phyloP scores from a whole-genome alignment of 2,797 vertebrate genomes.

The Macropodus opercularis region DNA sequence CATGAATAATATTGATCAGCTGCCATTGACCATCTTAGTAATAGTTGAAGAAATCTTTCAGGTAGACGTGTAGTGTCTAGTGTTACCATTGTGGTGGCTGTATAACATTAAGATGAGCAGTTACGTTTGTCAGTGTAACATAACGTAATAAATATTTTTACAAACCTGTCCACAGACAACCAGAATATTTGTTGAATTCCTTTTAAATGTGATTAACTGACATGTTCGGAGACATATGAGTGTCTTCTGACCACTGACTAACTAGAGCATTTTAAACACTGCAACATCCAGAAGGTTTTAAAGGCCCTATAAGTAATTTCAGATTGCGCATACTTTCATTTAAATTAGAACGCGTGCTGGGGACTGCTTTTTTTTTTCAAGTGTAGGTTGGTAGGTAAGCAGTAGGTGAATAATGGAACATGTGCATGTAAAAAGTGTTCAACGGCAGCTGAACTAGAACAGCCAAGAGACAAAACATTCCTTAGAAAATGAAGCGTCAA shows the following conservation, averaged over 20 bases:
- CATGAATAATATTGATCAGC: not conserved
- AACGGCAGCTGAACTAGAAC: too few relatives aligned
- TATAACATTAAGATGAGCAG: not conserved
- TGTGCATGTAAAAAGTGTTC: too few relatives aligned
- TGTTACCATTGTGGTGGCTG: not conserved
- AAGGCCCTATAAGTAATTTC: too few relatives aligned
- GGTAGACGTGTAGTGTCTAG: not conserved
- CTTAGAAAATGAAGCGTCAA: too few relatives aligned
- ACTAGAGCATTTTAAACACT: not conserved
- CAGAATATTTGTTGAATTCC: not conserved
- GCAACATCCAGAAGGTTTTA: too few relatives aligned
- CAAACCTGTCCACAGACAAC: slow-evolving; percentile 3
- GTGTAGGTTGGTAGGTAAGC: too few relatives aligned
- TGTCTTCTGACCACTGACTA: not conserved
- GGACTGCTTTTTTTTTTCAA: too few relatives aligned
- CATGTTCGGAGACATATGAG: not conserved
- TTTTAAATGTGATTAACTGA: not conserved
- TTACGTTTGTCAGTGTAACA: not conserved
- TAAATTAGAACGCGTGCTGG: too few relatives aligned
- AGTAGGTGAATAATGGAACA: too few relatives aligned
- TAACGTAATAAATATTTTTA: not conserved
- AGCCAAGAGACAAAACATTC: too few relatives aligned
- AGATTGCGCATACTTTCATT: too few relatives aligned
- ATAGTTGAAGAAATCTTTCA: not conserved
- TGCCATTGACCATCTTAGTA: not conserved